Conservation (phyloP, 2,797 vertebrate species). For the Hydrophis major region DNA sequence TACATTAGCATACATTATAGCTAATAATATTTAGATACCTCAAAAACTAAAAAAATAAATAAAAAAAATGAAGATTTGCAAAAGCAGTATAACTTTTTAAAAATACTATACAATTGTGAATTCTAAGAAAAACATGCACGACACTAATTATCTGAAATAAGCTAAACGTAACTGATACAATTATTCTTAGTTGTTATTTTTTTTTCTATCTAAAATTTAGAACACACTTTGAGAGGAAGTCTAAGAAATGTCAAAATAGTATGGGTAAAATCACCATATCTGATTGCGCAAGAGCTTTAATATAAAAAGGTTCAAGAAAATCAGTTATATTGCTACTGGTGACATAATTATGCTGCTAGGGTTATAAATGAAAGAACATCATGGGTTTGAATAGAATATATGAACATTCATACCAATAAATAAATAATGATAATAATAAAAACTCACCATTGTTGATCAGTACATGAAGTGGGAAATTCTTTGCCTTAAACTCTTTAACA, state of each 20-base stretch:
- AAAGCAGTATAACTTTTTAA: neutral
- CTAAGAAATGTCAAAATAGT: neutral
- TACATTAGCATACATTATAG: neutral
- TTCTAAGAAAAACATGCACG: neutral
- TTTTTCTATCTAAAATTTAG: neutral
- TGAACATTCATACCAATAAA: neutral
- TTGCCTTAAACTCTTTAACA: constrained; percentile 75
- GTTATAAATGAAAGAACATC: fast-evolving
- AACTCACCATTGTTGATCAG: constrained; percentile 90
- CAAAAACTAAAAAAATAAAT: neutral
- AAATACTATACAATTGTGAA: neutral
- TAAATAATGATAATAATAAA: neutral
- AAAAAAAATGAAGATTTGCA: neutral
- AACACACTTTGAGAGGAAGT: neutral
- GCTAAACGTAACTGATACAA: neutral
- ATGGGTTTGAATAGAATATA: fast-evolving
- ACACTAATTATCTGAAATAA: neutral
- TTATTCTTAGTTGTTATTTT: neutral
- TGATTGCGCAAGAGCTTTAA: neutral
- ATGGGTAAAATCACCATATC: neutral
- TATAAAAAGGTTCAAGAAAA: neutral
- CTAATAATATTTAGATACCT: neutral
- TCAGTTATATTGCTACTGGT: neutral
- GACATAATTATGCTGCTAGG: neutral
- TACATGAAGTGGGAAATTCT: constrained; percentile 80